phyloP scores from a whole-genome alignment of 2,113 vertebrate species.

The Psilopsiagon aymara region DNA sequence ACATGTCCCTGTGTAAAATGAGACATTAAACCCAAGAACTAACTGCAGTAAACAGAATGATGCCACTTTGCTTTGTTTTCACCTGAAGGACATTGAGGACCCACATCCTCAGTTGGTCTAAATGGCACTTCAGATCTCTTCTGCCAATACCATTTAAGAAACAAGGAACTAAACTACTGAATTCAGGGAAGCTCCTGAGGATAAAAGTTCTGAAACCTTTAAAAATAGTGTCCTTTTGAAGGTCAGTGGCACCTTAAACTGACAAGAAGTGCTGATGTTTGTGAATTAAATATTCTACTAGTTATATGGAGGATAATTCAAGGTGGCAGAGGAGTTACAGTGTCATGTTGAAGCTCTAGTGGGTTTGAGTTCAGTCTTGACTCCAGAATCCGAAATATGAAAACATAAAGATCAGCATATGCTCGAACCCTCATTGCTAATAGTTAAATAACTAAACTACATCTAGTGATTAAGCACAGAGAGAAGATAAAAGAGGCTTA shows the following conservation, averaged over 20 bases:
- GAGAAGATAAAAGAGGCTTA: background rate
- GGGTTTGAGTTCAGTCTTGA: background rate
- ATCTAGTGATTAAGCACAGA: background rate
- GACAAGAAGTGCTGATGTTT: background rate
- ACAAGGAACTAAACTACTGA: background rate
- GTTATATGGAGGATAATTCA: background rate
- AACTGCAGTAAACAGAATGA: background rate
- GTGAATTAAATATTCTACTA: background rate
- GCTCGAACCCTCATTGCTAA: background rate
- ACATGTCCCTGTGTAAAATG: background rate
- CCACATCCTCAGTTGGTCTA: background rate
- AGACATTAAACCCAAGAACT: background rate
- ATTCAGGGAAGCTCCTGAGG: background rate
- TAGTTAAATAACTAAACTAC: background rate
- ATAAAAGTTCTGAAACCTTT: background rate
- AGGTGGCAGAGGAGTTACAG: background rate
- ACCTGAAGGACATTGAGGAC: background rate
- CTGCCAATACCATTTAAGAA: background rate
- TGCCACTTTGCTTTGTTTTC: rapidly evolving
- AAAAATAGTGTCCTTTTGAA: background rate
- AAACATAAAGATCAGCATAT: background rate
- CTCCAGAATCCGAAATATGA: background rate
- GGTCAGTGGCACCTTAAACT: background rate
- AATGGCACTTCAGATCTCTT: background rate
- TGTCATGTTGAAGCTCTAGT: background rate